phyloP scores from a whole-genome alignment of 2,888 invertebrate species.

The Synergus umbraculus region DNA sequence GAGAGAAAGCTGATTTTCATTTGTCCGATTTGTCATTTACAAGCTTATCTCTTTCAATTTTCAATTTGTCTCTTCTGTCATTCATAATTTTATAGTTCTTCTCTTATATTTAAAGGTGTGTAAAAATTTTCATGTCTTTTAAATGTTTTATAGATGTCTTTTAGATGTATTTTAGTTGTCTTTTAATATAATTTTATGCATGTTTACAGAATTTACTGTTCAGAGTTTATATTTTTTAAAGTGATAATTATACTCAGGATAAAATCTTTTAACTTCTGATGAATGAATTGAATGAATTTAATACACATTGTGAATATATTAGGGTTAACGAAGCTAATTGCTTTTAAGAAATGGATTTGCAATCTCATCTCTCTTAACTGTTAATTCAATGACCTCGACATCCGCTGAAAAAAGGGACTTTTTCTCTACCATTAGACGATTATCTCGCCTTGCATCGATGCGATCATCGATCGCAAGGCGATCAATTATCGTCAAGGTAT shows the following conservation, averaged over 20 bases:
- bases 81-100: slow-evolving; percentile 11
- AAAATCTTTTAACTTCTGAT: neutral
- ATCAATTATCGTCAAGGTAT: slow-evolving; percentile 47
- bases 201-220: neutral
- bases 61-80: neutral
- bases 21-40: neutral
- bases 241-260: neutral
- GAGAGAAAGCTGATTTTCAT: slow-evolving; percentile 15
- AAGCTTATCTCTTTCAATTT: neutral
- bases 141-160: neutral
- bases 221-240: neutral
- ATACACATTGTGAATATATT: neutral
- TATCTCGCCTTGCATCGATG: slow-evolving; percentile 2
- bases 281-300: neutral
- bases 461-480: slow-evolving; percentile 2
- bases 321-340: neutral
- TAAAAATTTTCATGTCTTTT: slow-evolving; percentile 17
- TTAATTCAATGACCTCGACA: slow-evolving; percentile 7
- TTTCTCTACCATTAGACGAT: neutral
- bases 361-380: slow-evolving; percentile 2
- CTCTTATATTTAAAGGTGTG: neutral
- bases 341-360: neutral
- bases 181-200: slow-evolving; percentile 21
- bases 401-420: slow-evolving; percentile 3
- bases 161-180: slow-evolving; percentile 12